Conservation (phyloP, 2,113 vertebrate species). For the Pangasianodon hypophthalmus region DNA sequence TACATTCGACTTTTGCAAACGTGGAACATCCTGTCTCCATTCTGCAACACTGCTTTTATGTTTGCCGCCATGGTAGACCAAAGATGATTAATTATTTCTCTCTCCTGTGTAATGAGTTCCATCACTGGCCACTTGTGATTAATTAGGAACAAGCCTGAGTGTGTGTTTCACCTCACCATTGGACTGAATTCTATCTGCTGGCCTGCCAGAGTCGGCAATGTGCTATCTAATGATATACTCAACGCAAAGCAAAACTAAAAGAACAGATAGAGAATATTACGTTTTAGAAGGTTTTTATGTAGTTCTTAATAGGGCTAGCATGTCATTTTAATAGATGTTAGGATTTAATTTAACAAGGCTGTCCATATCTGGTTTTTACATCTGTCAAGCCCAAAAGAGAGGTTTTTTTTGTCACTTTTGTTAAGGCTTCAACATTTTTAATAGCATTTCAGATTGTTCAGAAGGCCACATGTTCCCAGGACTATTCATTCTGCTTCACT, state of each 20-base stretch:
- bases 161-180: conserved; percentile 60
- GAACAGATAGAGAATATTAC: not conserved
- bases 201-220: not conserved
- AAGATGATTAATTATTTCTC: conserved; percentile 71
- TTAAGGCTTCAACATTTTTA: conserved; percentile 15
- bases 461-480: conserved; percentile 29
- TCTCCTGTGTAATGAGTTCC: conserved; percentile 69
- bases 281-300: not conserved
- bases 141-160: conserved; percentile 68
- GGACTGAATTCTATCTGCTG: conserved; percentile 32
- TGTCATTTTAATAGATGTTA: not conserved
- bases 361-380: not conserved
- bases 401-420: conserved; percentile 12
- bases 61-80: conserved; percentile 28
- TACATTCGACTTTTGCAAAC: conserved; percentile 31
- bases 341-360: conserved; percentile 8
- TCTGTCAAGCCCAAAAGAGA: not conserved
- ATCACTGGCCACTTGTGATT: conserved; percentile 71
- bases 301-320: too few species aligned
- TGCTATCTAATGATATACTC: not conserved
- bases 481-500: conserved; percentile 14
- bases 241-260: not conserved
- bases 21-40: conserved; percentile 46
- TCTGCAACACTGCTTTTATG: conserved; percentile 44
- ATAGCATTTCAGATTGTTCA: conserved; percentile 11